These are phyloP conservation scores for Byasa hedistus DNA, from an alignment of 2,888 invertebrate genomes.

Conservation along the genomic window DNA sequence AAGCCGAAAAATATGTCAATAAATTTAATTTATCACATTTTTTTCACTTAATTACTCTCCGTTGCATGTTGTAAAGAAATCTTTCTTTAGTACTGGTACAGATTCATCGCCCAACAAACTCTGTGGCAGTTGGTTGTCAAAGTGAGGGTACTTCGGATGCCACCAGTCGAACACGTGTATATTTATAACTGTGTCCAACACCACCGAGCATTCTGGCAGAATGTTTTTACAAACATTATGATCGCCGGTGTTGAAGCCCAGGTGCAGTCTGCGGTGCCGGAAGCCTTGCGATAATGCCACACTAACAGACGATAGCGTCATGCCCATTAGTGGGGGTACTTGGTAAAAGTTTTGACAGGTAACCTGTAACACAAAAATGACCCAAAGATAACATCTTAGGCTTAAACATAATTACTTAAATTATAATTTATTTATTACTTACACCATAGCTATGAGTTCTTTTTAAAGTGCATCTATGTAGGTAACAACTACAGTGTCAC, in stretches of 20 bases:
- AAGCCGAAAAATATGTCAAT: neutral
- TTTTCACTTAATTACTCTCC: constrained; percentile 35
- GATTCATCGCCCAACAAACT: constrained; percentile 51
- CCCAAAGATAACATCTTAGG: too few relatives aligned
- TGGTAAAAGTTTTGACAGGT: constrained; percentile 77
- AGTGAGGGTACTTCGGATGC: constrained; percentile 78
- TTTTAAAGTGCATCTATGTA: too few relatives aligned
- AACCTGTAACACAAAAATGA: constrained; percentile 61
- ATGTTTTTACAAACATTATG: constrained; percentile 51
- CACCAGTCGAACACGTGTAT: constrained; percentile 81
- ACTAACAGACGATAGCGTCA: constrained; percentile 77
- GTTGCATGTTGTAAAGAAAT: constrained; percentile 49
- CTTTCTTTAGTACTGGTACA: constrained; percentile 51
- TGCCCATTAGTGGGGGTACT: constrained; percentile 80
- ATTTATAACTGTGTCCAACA: constrained; percentile 57
- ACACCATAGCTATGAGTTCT: too few relatives aligned
- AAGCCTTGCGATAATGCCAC: constrained; percentile 78
- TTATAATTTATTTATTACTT: too few relatives aligned
- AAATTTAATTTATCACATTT: constrained; percentile 26
- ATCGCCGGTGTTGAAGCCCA: constrained; percentile 70
- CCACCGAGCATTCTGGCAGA: constrained; percentile 54
- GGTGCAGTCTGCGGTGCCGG: constrained; percentile 74
- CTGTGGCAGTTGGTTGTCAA: constrained; percentile 49
- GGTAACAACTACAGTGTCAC: too few relatives aligned
- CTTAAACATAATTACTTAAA: too few relatives aligned